Conservation (phyloP, 1,140 invertebrate species). For the Tetramorium parvispinum region DNA sequence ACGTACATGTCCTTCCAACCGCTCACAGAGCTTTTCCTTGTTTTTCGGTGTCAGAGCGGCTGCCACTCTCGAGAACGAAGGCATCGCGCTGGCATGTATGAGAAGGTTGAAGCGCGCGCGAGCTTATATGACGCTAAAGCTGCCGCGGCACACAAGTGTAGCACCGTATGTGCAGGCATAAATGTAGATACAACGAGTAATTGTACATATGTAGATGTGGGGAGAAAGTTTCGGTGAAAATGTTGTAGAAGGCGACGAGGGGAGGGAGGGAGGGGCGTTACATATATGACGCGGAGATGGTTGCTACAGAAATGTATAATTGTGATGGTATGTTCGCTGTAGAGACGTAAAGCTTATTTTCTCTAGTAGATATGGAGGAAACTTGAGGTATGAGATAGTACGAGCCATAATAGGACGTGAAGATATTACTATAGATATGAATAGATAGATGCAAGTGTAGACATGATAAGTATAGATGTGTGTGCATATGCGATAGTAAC, state of each 20-base stretch:
- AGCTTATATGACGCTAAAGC: slow-evolving; percentile 15
- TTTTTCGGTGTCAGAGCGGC: slow-evolving; percentile 51
- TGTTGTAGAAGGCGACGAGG: not conserved
- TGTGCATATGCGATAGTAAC: not conserved
- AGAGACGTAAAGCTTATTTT: slow-evolving; percentile 17
- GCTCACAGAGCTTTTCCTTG: slow-evolving; percentile 56
- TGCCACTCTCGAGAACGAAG: slow-evolving; percentile 53
- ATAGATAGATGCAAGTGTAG: not conserved
- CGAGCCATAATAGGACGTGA: not conserved
- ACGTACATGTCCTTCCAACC: slow-evolving; percentile 64
- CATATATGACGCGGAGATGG: not conserved
- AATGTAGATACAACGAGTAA: slow-evolving; percentile 49
- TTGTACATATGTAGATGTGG: slow-evolving; percentile 27
- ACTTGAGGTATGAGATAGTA: slow-evolving; percentile 9
- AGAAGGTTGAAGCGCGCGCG: slow-evolving; percentile 23
- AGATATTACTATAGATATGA: not conserved
- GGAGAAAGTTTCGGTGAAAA: slow-evolving; percentile 46
- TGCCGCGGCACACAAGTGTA: not conserved
- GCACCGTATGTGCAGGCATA: not conserved
- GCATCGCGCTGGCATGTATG: slow-evolving; percentile 28
- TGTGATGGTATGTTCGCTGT: slow-evolving; percentile 15
- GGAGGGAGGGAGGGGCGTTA: not conserved
- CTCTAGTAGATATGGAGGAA: slow-evolving; percentile 9
- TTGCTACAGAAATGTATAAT: slow-evolving; percentile 5
- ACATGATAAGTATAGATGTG: not conserved